These are phyloP conservation scores for Xiphophorus hellerii DNA, from an alignment of 2,113 vertebrate genomes.

Conservation along the genomic window DNA sequence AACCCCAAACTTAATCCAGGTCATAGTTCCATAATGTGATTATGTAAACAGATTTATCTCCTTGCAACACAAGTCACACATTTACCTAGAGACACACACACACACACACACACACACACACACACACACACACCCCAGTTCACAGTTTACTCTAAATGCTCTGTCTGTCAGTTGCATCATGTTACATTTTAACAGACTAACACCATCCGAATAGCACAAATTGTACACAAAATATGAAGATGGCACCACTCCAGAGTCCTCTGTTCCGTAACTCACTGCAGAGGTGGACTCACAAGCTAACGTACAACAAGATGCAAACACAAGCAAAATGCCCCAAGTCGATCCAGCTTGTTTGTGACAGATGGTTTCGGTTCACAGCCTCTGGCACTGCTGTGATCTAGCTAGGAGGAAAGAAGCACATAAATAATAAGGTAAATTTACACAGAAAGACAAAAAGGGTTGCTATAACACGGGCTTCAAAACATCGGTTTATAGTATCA, in stretches of 20 bases:
- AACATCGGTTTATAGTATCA: not conserved
- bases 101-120: too few relatives aligned
- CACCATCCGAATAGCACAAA: conserved; percentile 46
- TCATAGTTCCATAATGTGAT: not conserved
- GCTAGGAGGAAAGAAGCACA: conserved; percentile 49
- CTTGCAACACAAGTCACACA: not conserved
- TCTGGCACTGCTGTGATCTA: conserved; percentile 48
- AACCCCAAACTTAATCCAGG: not conserved
- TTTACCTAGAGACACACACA: not conserved
- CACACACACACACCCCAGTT: not conserved
- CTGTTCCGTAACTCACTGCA: conserved; percentile 53
- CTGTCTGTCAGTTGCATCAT: conserved; percentile 37
- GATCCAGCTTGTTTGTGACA: conserved; percentile 58
- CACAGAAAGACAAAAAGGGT: conserved; percentile 6
- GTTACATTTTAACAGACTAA: conserved; percentile 3
- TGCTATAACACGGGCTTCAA: not conserved
- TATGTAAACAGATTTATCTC: not conserved
- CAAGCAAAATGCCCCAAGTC: conserved; percentile 46
- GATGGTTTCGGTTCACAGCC: conserved; percentile 61
- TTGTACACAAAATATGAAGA: conserved; percentile 39
- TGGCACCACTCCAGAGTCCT: conserved; percentile 31
- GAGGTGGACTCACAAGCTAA: conserved; percentile 32
- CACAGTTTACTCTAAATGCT: conserved; percentile 5
- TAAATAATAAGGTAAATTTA: conserved; percentile 55
- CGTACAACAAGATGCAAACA: conserved; percentile 22